phyloP scores from a whole-genome alignment of 2,113 vertebrate genomes.

The Lates calcarifer region DNA sequence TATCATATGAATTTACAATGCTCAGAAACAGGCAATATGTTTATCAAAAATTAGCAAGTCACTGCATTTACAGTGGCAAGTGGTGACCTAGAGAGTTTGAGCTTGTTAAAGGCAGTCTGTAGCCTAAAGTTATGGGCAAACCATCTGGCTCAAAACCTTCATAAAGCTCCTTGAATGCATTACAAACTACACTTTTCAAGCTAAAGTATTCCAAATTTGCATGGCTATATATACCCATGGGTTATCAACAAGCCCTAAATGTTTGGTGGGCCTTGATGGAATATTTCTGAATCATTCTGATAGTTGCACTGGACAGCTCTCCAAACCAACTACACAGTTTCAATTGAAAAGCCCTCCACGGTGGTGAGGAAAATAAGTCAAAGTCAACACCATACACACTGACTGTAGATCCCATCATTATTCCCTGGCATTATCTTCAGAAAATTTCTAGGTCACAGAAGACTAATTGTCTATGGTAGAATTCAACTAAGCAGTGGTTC shows the following conservation, averaged over 20 bases:
- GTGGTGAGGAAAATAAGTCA: not conserved
- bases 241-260: not conserved
- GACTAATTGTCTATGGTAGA: not conserved
- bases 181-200: not conserved
- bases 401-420: not conserved
- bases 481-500: not conserved
- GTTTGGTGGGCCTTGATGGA: slow-evolving; percentile 1
- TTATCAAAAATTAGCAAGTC: not conserved
- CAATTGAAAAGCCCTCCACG: not conserved
- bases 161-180: not conserved
- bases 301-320: not conserved
- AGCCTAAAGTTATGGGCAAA: not conserved
- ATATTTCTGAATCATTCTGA: slow-evolving; percentile 9
- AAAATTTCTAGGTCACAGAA: not conserved
- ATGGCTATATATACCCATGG: not conserved
- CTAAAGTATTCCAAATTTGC: not conserved
- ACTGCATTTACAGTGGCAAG: not conserved
- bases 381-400: not conserved
- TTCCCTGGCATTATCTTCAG: not conserved
- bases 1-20: not conserved
- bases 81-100: not conserved
- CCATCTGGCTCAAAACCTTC: not conserved
- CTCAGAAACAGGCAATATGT: not conserved
- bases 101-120: not conserved
- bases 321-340: slow-evolving; percentile 5